phyloP scores from a whole-genome alignment of 2,797 vertebrate genomes.

The Tenualosa ilisha region DNA sequence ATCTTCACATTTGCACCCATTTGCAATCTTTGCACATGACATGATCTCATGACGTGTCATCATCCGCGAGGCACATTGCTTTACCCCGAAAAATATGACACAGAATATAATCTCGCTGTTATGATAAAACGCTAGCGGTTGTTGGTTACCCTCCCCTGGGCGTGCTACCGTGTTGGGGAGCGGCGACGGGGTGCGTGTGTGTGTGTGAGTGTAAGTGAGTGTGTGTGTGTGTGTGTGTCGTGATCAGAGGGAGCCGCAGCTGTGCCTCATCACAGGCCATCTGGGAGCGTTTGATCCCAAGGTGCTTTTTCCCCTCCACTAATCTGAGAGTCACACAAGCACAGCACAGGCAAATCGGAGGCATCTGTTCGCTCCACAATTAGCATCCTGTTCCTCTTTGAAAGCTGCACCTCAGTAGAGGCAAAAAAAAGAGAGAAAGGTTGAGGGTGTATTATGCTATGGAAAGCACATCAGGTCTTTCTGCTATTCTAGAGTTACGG shows the following conservation, averaged over 20 bases:
- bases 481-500: neutral
- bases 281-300: conserved; percentile 78
- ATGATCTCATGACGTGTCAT: conserved; percentile 23
- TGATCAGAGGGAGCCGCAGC: conserved; percentile 67
- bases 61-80: conserved; percentile 10
- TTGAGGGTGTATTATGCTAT: neutral
- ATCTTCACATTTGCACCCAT: neutral
- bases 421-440: neutral
- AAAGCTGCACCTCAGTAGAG: conserved; percentile 61
- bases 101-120: conserved; percentile 66
- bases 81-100: conserved; percentile 39
- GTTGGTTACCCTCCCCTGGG: conserved; percentile 42
- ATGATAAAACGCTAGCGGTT: conserved; percentile 61
- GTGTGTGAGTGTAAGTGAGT: conserved; percentile 8
- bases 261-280: conserved; percentile 76
- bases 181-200: conserved; percentile 32
- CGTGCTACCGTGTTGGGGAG: conserved; percentile 62
- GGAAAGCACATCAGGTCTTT: conserved; percentile 13
- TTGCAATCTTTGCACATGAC: neutral
- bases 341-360: conserved; percentile 69
- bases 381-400: conserved; percentile 69
- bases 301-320: conserved; percentile 69
- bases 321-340: conserved; percentile 72
- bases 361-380: conserved; percentile 64
- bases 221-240: conserved; percentile 38